phyloP scores from a whole-genome alignment of 2,888 invertebrate genomes.

The Drosophila pegasa region DNA sequence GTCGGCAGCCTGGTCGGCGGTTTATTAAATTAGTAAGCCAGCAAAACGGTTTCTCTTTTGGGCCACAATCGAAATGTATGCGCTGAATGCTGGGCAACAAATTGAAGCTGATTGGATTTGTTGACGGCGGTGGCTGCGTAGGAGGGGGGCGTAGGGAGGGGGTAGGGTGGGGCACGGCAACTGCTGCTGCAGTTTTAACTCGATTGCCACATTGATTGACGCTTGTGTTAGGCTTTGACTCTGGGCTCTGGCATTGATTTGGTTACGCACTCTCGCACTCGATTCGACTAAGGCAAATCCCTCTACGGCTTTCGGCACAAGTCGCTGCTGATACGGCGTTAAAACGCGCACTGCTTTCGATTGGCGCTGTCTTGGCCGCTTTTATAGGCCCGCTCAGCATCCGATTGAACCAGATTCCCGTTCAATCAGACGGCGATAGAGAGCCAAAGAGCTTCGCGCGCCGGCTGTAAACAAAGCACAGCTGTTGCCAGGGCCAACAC shows the following conservation, averaged over 20 bases:
- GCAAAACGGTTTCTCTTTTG: constrained; percentile 28
- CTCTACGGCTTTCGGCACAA: background rate
- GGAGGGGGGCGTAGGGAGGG: no score
- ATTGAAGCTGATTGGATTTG: constrained; percentile 56
- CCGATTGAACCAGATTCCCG: constrained; percentile 21
- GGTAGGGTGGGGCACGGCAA: no score
- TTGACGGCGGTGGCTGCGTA: no score
- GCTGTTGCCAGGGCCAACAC: constrained; percentile 43
- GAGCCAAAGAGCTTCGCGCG: constrained; percentile 10
- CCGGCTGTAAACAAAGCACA: constrained; percentile 71
- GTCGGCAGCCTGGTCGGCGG: background rate
- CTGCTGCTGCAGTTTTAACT: constrained; percentile 57
- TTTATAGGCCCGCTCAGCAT: constrained; percentile 56
- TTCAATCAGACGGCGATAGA: constrained; percentile 14
- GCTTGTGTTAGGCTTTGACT: constrained; percentile 42
- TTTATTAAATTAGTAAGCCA: constrained; percentile 52
- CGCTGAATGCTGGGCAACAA: constrained; percentile 42
- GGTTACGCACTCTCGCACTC: constrained; percentile 52
- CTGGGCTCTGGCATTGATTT: constrained; percentile 28
- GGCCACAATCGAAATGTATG: constrained; percentile 22
- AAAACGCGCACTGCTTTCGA: constrained; percentile 19
- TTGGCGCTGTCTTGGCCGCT: constrained; percentile 15
- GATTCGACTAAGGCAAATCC: constrained; percentile 9
- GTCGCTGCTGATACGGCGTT: constrained; percentile 12
- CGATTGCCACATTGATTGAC: constrained; percentile 65